A percentile compares a stretch with the other conserved stretches of the same genome.
Conservation (phyloP, 1,140 invertebrate genomes). For the Drosophila melanica region DNA sequence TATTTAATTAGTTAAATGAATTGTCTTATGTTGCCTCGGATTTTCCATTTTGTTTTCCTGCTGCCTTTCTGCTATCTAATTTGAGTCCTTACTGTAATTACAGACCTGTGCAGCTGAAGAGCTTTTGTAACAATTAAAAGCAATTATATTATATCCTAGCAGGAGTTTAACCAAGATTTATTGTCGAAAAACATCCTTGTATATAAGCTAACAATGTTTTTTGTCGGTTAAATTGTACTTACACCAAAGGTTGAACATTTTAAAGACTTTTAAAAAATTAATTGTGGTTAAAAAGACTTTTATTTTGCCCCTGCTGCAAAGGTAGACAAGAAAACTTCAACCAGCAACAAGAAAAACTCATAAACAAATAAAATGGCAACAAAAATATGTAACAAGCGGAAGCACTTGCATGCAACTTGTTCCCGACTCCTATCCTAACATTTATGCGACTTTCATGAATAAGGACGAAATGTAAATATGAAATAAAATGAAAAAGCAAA, state of each 20-base stretch:
- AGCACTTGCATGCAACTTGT: slow-evolving; percentile 40
- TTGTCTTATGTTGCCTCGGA: not conserved
- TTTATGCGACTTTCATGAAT: slow-evolving; percentile 39
- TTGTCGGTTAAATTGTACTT: no score
- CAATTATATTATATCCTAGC: slow-evolving; percentile 2
- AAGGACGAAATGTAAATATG: slow-evolving; percentile 57
- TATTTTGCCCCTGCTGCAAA: not conserved
- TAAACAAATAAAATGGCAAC: slow-evolving; percentile 39
- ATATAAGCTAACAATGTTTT: not conserved
- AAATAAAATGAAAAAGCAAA: slow-evolving; percentile 35
- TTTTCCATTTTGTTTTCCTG: slow-evolving; percentile 1
- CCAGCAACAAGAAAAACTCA: slow-evolving; percentile 24
- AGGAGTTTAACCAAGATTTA: not conserved
- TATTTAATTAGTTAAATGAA: slow-evolving; percentile 53
- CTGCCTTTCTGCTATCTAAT: not conserved
- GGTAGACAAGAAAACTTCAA: slow-evolving; percentile 3
- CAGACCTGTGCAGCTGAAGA: not conserved
- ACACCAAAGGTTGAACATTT: no score
- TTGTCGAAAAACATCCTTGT: not conserved
- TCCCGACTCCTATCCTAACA: not conserved
- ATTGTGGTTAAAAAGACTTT: no score
- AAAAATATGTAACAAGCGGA: slow-evolving; percentile 31
- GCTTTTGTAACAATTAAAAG: slow-evolving; percentile 8
- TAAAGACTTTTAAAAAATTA: no score
- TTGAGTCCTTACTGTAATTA: slow-evolving; percentile 17